Evolutionary conservation across 2,113 vertebrate species (phyloP).

Genomic region (Lycaon pictus): DNA sequence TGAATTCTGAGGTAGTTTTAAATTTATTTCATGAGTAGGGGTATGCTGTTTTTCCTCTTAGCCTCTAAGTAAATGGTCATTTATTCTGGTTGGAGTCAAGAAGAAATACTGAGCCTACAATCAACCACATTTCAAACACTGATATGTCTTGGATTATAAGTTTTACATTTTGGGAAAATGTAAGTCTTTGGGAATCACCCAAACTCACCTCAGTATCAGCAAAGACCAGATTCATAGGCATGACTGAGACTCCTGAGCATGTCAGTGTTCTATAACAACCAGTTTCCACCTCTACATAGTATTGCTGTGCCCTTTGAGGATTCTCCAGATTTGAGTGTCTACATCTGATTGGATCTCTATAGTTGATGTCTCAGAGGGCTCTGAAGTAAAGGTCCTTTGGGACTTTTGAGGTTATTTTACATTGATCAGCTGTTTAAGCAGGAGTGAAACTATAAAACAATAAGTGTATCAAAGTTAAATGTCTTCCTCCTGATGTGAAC

Average conservation of each 20-base stretch:
- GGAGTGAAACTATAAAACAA: not conserved
- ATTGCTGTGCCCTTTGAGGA: not conserved
- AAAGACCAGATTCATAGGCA: not conserved
- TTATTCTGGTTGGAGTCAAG: not conserved
- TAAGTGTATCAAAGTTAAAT: not conserved
- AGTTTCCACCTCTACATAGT: not conserved
- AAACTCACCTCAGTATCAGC: slow-evolving; percentile 52
- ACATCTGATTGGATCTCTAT: not conserved
- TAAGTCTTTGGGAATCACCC: not conserved
- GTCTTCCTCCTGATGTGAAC: not conserved
- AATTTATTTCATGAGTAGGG: not conserved
- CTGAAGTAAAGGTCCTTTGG: slow-evolving; percentile 11
- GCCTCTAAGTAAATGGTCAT: not conserved
- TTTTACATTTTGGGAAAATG: not conserved
- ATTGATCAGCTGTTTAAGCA: not conserved
- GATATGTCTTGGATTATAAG: not conserved
- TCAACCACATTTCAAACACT: not conserved
- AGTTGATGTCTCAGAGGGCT: not conserved
- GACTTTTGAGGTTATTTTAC: slow-evolving; percentile 43
- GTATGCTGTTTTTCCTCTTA: not conserved
- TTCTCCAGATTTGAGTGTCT: not conserved
- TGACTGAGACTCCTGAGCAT: not conserved
- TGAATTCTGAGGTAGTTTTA: not conserved
- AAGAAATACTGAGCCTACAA: not conserved
- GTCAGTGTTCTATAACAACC: not conserved